Base-by-base conservation (phyloP, 2,797 vertebrate genomes). In the Cephalopachus bancanus region DNA sequence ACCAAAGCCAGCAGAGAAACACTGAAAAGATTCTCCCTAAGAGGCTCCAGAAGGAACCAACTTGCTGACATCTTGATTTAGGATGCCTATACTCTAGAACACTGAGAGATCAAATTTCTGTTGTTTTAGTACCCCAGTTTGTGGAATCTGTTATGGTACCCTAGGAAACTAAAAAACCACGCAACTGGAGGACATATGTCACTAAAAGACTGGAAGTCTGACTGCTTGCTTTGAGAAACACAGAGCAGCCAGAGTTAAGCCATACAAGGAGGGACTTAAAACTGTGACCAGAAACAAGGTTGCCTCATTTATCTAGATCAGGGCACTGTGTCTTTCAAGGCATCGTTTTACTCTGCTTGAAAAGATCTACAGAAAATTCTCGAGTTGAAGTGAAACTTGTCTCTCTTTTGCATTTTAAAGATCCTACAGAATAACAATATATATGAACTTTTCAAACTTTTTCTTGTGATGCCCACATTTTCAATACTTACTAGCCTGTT, bases 401-500 rank as follows among this genome's bases (percentile, higher is more conserved):
- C 64, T 55, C 64, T 55, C 10, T 71, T 75, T 51, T 86, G 22
- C 7, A 92, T 20, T 89, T n/a, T 89, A 33, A 84, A 91, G 55
- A 89, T 33, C 44, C 30, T 33, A 72, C 5, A 62, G 4, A 44
- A 5, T 81, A 69, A 67, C 17, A 30, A 49, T 55, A 14, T 90
- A 15, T 78, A 59, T 69, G 26, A 51, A 49, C 85, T 86, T 76
- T 64, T 83, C 3, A 4, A 91, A 85, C 22, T 84, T 83, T 44
- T 85, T 71, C n/a, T 93, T 37, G 51, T 67, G 76, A 85, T 53
- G 7, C 28, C 19, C 16, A 90, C 33, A 93, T 55, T 84, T 95
- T 84, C 10, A 74, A 69, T 59, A 94, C 67, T 20, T 20, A 55
- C 11, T 83, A 92, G 71, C 57, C 78, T 85, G 53, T 87, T 87